Evolutionary conservation across 1,140 invertebrate genomes (phyloP).

Genomic region (Rhyzopertha dominica): DNA sequence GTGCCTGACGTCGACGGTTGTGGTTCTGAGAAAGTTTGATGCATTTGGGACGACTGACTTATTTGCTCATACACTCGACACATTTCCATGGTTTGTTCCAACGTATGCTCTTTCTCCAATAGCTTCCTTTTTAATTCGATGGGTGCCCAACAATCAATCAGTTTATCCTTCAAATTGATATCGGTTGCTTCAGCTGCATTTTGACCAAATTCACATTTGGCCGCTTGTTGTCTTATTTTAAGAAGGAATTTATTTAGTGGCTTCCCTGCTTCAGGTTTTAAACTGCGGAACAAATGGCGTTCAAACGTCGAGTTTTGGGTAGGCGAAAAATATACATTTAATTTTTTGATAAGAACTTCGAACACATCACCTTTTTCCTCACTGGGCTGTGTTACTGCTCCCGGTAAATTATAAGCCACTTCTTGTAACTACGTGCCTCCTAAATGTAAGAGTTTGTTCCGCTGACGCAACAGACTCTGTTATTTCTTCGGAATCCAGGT

Average conservation of each 20-base stretch:
- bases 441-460: constrained; percentile 31
- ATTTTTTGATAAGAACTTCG: constrained; percentile 11
- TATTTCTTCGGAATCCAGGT: constrained; percentile 25
- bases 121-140: constrained; percentile 29
- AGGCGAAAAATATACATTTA: constrained; percentile 8
- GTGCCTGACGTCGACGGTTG: too few species aligned
- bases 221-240: constrained; percentile 31
- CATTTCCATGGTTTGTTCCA: constrained; percentile 24
- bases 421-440: constrained; percentile 36
- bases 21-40: too few species aligned
- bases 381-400: constrained; percentile 18
- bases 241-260: constrained; percentile 27
- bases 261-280: constrained; percentile 23
- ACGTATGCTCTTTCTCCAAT: constrained; percentile 30
- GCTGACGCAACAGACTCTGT: constrained; percentile 24
- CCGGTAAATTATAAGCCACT: constrained; percentile 31
- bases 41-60: constrained; percentile 14
- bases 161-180: constrained; percentile 31
- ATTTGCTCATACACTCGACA: constrained; percentile 22
- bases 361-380: constrained; percentile 21
- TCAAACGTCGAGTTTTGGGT: constrained; percentile 18
- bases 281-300: constrained; percentile 32
- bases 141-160: constrained; percentile 30
- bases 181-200: constrained; percentile 28
- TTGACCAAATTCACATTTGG: constrained; percentile 29